Percentiles rank a stretch among this genome's conserved stretches.
These are phyloP conservation scores for Oligia strigilis DNA, from an alignment of 2,888 invertebrate genomes.

Conservation along the genomic window DNA sequence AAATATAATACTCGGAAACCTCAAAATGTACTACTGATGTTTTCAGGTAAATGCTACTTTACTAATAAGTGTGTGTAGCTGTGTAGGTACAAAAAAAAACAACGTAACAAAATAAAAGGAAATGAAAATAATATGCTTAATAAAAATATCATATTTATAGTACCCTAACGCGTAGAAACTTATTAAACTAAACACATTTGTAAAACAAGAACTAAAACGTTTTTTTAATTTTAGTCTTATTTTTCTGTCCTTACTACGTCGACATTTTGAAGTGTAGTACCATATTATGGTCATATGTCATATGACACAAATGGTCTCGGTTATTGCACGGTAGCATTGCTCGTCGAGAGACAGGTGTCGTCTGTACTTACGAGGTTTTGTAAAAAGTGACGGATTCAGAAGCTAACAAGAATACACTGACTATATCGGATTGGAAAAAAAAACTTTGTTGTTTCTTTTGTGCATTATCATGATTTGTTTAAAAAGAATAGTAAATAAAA, in stretches of 20 bases:
- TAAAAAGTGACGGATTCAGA: constrained; percentile 18
- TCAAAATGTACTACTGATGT: too few relatives aligned
- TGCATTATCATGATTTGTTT: not conserved
- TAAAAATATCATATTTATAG: not conserved
- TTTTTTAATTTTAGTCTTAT: not conserved
- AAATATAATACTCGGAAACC: too few relatives aligned
- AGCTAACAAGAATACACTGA: not conserved
- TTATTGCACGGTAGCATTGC: constrained; percentile 75
- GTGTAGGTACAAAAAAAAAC: too few relatives aligned
- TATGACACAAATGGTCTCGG: constrained; percentile 70
- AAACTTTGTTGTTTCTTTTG: not conserved
- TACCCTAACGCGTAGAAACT: not conserved
- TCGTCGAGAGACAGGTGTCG: constrained; percentile 58
- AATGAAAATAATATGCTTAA: not conserved
- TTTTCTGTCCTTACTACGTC: constrained; percentile 69
- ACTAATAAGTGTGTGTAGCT: too few relatives aligned
- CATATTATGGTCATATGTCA: constrained; percentile 55
- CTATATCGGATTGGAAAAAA: not conserved
- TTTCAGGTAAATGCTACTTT: too few relatives aligned
- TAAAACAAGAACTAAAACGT: not conserved
- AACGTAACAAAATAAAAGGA: too few relatives aligned
- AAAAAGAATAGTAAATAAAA: not conserved
- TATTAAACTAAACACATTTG: not conserved
- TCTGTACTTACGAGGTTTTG: constrained; percentile 65
- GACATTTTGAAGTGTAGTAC: constrained; percentile 67